These are phyloP conservation scores for Episyrphus balteatus DNA, from an alignment of 1,140 invertebrate species.

Conservation along the genomic window DNA sequence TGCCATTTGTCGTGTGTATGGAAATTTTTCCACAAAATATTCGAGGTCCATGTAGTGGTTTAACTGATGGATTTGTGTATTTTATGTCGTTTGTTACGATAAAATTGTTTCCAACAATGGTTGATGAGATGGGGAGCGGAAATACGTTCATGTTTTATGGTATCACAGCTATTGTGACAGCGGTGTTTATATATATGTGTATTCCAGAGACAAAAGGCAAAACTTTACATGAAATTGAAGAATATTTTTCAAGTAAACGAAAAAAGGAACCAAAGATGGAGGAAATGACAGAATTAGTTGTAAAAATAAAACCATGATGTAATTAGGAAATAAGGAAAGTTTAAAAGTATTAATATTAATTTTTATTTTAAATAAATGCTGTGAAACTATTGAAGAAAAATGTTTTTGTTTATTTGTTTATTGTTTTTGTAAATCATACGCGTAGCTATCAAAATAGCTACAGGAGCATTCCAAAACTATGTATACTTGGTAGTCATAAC, in stretches of 20 bases:
- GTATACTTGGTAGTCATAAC: too few relatives aligned
- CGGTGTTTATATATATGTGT: conserved; percentile 52
- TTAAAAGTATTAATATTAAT: too few relatives aligned
- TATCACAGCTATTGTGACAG: conserved; percentile 50
- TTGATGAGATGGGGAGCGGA: conserved; percentile 43
- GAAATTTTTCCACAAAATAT: conserved; percentile 59
- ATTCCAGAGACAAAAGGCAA: conserved; percentile 76
- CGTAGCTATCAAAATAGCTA: too few relatives aligned
- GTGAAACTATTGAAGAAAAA: too few relatives aligned
- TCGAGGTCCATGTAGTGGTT: conserved; percentile 52
- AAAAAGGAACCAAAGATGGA: too few relatives aligned
- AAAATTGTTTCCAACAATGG: conserved; percentile 56
- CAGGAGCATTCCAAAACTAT: too few relatives aligned
- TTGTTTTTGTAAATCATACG: too few relatives aligned
- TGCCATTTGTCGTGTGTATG: conserved; percentile 65
- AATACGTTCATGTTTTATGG: conserved; percentile 64
- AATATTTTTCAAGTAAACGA: conserved; percentile 37
- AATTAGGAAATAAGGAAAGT: too few relatives aligned
- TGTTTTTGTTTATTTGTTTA: too few relatives aligned
- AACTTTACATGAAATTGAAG: conserved; percentile 59
- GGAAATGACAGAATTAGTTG: too few relatives aligned
- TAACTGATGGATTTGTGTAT: conserved; percentile 55
- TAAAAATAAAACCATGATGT: too few relatives aligned
- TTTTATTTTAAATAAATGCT: too few relatives aligned
- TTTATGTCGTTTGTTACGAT: conserved; percentile 61